phyloP scores from a whole-genome alignment of 2,888 invertebrate genomes.

The Polydrusus pterygomalis region DNA sequence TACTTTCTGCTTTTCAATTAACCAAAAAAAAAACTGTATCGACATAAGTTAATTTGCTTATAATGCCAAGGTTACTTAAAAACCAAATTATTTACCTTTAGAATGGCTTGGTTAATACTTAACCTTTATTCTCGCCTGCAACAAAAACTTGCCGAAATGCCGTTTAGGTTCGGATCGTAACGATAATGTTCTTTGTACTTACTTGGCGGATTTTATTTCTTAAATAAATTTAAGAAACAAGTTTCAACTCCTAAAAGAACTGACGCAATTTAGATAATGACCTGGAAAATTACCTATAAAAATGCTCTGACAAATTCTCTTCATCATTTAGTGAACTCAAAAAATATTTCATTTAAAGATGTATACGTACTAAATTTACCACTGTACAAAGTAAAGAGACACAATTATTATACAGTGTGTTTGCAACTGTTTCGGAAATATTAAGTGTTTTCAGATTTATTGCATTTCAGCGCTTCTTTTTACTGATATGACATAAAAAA shows the following conservation, averaged over 20 bases:
- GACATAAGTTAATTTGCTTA: no score
- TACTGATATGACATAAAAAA: no score
- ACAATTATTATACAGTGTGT: no score
- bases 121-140: neutral
- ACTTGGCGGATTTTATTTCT: slow-evolving; percentile 32
- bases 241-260: neutral
- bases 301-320: slow-evolving; percentile 10
- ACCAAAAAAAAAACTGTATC: no score
- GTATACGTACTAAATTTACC: neutral
- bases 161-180: slow-evolving; percentile 29
- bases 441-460: no score
- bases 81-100: neutral
- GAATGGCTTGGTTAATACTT: neutral
- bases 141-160: slow-evolving; percentile 24
- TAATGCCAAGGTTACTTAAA: neutral
- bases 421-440: no score
- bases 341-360: neutral
- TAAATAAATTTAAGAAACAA: slow-evolving; percentile 17
- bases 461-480: no score
- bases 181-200: slow-evolving; percentile 46
- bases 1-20: no score
- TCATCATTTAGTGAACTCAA: neutral
- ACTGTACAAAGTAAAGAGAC: neutral
- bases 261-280: slow-evolving; percentile 35
- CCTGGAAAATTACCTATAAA: slow-evolving; percentile 26